Conservation (phyloP, 2,113 vertebrate species). For the Rissa tridactyla region DNA sequence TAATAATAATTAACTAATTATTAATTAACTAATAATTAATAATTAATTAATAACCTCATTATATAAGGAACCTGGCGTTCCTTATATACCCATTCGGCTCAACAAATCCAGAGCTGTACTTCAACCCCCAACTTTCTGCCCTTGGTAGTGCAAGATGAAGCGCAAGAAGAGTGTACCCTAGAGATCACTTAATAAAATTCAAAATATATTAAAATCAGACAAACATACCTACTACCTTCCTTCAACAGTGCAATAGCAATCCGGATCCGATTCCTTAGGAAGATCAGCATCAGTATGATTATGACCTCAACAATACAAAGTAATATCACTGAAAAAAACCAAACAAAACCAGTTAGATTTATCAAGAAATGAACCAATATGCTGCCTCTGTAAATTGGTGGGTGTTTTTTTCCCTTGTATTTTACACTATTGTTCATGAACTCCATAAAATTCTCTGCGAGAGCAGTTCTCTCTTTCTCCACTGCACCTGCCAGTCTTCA, state of each 20-base stretch:
- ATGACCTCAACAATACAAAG: conserved; percentile 82
- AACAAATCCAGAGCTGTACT: neutral
- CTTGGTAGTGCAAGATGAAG: neutral
- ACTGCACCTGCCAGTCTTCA: neutral
- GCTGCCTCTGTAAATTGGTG: neutral
- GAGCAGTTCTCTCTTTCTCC: neutral
- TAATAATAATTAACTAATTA: too few species aligned
- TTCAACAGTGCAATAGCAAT: conserved; percentile 89
- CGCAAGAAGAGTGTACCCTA: neutral
- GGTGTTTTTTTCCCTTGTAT: neutral
- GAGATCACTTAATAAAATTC: neutral
- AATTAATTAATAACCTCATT: too few species aligned
- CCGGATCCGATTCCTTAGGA: conserved; percentile 85
- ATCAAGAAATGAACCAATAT: neutral
- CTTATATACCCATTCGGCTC: neutral
- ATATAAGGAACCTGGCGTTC: neutral
- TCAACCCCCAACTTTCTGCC: neutral
- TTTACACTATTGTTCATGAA: neutral
- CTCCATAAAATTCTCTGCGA: neutral
- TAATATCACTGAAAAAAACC: conserved; percentile 83
- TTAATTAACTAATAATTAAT: too few species aligned
- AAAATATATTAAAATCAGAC: neutral
- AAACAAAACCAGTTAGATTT: neutral
- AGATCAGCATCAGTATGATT: conserved; percentile 87
- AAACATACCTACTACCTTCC: conserved; percentile 91